phyloP scores from a whole-genome alignment of 1,140 invertebrate genomes.

The Adoxophyes honmai region DNA sequence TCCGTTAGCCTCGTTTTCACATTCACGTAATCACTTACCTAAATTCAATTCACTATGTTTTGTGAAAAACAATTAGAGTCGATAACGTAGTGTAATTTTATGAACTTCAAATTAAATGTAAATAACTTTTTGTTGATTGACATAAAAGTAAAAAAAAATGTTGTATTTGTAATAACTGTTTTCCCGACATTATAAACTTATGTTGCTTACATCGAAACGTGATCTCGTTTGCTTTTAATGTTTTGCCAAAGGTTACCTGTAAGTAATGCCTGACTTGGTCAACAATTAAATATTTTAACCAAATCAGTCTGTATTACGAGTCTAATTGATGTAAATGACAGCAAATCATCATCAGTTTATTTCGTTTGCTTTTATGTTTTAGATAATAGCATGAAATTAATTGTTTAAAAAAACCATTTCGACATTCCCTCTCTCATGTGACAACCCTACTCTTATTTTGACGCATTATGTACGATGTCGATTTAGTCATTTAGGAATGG shows the following conservation, averaged over 20 bases:
- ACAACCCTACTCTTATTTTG: slow-evolving; percentile 28
- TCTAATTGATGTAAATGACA: background rate
- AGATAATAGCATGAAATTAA: background rate
- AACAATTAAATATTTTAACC: background rate
- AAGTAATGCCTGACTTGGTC: background rate
- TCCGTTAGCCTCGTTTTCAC: no score
- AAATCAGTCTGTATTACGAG: background rate
- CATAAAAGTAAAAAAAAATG: no score
- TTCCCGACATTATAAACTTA: background rate
- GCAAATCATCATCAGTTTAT: background rate
- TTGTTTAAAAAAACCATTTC: background rate
- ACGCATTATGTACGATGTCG: slow-evolving; percentile 25
- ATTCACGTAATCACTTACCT: no score
- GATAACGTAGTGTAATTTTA: no score
- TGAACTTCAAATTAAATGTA: no score
- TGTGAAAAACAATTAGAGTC: no score
- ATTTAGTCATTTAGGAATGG: slow-evolving; percentile 1
- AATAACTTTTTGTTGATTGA: no score
- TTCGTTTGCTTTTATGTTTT: background rate
- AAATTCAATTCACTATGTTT: no score
- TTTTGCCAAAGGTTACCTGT: slow-evolving; percentile 14
- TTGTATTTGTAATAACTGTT: no score
- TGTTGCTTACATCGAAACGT: background rate
- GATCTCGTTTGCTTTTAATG: background rate
- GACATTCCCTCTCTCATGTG: background rate